Conservation (phyloP, 2,888 invertebrate genomes). For the Melinopterus prodromus region DNA sequence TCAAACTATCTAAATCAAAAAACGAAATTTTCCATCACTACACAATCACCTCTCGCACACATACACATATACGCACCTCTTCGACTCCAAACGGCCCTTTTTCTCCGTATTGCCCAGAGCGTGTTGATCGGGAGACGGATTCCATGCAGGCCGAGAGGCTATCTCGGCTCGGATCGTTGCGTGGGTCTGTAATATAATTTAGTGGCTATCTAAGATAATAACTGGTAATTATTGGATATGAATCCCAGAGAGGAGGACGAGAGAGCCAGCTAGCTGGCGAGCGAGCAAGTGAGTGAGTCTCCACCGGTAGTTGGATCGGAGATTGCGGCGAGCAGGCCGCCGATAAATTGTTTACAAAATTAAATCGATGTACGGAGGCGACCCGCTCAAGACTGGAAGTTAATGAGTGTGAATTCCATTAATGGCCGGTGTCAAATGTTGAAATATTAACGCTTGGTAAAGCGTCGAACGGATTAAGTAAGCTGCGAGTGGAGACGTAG, state of each 20-base stretch:
- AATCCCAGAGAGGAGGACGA: conserved; percentile 38
- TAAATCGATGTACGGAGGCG: conserved; percentile 22
- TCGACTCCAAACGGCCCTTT: neutral
- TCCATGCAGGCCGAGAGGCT: neutral
- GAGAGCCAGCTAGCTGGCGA: neutral
- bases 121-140: conserved; percentile 4
- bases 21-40: neutral
- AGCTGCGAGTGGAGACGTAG: neutral
- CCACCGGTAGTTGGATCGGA: conserved; percentile 36
- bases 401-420: conserved; percentile 22
- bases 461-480: neutral
- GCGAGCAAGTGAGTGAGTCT: conserved; percentile 9
- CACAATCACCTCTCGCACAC: neutral
- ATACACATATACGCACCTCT: neutral
- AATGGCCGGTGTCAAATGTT: conserved; percentile 27
- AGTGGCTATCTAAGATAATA: conserved; percentile 58
- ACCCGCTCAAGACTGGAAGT: neutral
- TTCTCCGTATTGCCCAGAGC: conserved; percentile 4
- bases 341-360: conserved; percentile 38
- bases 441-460: conserved; percentile 18
- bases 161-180: conserved; percentile 51
- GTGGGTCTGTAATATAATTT: conserved; percentile 60
- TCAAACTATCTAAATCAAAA: neutral
- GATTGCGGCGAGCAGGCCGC: conserved; percentile 30
- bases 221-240: conserved; percentile 57